Conservation (phyloP, 1,140 invertebrate species). For the Hyles euphorbiae region DNA sequence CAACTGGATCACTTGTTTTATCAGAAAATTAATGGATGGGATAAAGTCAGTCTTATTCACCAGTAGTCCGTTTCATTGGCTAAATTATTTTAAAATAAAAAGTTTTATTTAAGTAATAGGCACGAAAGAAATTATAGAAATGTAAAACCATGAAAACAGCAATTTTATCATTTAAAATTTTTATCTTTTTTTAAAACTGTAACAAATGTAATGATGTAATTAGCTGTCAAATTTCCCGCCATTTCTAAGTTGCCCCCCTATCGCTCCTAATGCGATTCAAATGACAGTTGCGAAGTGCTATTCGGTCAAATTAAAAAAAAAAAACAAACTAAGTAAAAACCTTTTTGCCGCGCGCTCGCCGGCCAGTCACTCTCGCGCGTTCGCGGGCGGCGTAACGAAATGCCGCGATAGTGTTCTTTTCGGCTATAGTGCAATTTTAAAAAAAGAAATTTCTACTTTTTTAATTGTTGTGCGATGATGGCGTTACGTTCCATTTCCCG, state of each 20-base stretch:
- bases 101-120: too few species aligned
- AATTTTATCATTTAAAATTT: too few species aligned
- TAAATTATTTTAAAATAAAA: too few species aligned
- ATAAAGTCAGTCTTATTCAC: too few species aligned
- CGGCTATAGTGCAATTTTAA: neutral
- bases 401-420: conserved; percentile 20
- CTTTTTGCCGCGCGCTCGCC: conserved; percentile 24
- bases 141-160: too few species aligned
- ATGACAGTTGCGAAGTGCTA: conserved; percentile 15
- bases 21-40: too few species aligned
- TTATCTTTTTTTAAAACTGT: neutral
- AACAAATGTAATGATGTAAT: neutral
- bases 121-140: too few species aligned
- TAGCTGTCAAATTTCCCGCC: conserved; percentile 1
- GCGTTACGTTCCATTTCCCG: conserved; percentile 16
- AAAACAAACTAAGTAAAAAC: conserved; percentile 38
- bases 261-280: neutral
- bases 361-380: conserved; percentile 50
- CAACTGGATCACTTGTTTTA: too few species aligned
- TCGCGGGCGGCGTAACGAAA: conserved; percentile 27
- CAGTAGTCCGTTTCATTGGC: too few species aligned
- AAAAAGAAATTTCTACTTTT: conserved; percentile 4
- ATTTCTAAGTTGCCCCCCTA: too few species aligned
- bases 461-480: conserved; percentile 13
- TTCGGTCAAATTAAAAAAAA: conserved; percentile 31